Conservation (phyloP, 2,888 invertebrate genomes). For the Mylabris sibirica region DNA sequence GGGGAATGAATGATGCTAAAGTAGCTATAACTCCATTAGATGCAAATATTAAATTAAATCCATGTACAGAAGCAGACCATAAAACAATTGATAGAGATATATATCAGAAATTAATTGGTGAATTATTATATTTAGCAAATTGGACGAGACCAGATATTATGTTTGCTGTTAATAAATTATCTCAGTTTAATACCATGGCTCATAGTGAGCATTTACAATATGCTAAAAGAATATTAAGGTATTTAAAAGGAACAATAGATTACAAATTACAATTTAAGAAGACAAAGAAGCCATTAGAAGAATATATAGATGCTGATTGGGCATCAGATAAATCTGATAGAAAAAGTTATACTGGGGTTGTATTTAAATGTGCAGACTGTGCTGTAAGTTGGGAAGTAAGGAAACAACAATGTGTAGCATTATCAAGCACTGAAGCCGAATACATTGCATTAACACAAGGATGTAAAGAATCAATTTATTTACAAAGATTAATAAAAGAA, state of each 20-base stretch:
- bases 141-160: constrained; percentile 35
- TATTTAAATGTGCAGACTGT: constrained; percentile 38
- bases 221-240: constrained; percentile 25
- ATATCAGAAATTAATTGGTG: constrained; percentile 12
- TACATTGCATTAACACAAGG: too few species aligned
- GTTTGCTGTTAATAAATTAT: constrained; percentile 28
- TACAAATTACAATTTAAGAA: constrained; percentile 35
- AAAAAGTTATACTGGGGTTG: constrained; percentile 55
- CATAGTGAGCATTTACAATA: constrained; percentile 25
- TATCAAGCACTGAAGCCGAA: too few species aligned
- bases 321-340: constrained; percentile 40
- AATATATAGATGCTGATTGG: constrained; percentile 44
- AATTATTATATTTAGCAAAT: constrained; percentile 33
- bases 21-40: constrained; percentile 32
- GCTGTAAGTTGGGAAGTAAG: too few species aligned
- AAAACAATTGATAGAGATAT: constrained; percentile 25
- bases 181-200: constrained; percentile 33
- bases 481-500: too few species aligned
- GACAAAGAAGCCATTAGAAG: constrained; percentile 25
- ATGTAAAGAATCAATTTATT: too few species aligned
- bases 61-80: constrained; percentile 17
- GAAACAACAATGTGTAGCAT: too few species aligned
- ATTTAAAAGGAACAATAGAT: constrained; percentile 25
- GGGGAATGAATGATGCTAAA: constrained; percentile 21
- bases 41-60: constrained; percentile 16